These are phyloP conservation scores for Bacillus rossius DNA, from an alignment of 1,140 invertebrate genomes.

Conservation along the genomic window DNA sequence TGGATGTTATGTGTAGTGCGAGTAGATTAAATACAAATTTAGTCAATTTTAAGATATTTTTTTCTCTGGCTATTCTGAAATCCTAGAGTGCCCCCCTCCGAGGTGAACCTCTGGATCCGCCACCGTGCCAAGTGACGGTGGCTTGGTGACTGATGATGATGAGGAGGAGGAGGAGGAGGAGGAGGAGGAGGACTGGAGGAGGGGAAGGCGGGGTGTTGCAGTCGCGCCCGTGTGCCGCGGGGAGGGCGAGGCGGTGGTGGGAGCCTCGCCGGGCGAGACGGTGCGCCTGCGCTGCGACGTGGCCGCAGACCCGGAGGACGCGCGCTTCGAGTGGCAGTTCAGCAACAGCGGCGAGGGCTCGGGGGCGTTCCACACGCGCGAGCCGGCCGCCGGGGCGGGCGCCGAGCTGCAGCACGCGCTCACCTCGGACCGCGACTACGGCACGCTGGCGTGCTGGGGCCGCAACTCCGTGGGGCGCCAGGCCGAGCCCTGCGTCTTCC, in stretches of 20 bases:
- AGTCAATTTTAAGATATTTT: too few species aligned
- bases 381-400: constrained; percentile 37
- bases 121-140: too few species aligned
- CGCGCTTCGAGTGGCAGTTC: constrained; percentile 83
- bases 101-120: too few species aligned
- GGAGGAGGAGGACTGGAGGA: too few species aligned
- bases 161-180: too few species aligned
- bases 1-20: too few species aligned
- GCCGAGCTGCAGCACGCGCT: constrained; percentile 73
- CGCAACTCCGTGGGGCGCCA: constrained; percentile 80
- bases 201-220: too few species aligned
- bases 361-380: constrained; percentile 62
- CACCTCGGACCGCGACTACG: constrained; percentile 73
- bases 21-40: too few species aligned
- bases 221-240: constrained; percentile 75
- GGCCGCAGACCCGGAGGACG: constrained; percentile 76
- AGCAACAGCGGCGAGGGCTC: constrained; percentile 82
- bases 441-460: constrained; percentile 74
- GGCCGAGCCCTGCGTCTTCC: constrained; percentile 77
- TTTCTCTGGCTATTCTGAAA: too few species aligned
- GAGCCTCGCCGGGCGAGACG: constrained; percentile 76
- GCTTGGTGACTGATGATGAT: too few species aligned
- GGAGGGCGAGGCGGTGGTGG: constrained; percentile 62
- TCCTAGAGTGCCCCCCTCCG: too few species aligned
- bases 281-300: constrained; percentile 77